These are phyloP conservation scores for Matsumurasca onukii DNA, from an alignment of 1,140 invertebrate genomes.

Conservation along the genomic window DNA sequence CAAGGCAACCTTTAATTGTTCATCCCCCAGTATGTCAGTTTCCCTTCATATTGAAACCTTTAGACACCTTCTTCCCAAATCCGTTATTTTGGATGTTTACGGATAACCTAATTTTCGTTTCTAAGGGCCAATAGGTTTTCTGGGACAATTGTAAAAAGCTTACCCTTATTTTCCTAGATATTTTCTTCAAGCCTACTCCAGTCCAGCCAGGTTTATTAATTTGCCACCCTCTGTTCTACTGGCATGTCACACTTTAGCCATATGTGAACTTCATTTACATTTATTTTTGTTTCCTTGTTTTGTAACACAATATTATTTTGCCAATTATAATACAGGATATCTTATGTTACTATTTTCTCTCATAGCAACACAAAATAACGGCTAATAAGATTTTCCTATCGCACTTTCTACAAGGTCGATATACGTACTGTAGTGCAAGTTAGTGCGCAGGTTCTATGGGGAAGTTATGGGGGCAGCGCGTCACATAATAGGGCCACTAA, in stretches of 20 bases:
- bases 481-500: constrained; percentile 9
- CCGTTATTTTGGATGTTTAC: too few relatives aligned
- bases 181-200: too few relatives aligned
- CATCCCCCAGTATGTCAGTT: too few relatives aligned
- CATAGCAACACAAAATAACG: background rate
- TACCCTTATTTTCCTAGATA: too few relatives aligned
- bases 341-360: background rate
- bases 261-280: background rate
- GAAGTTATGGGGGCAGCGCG: constrained; percentile 8
- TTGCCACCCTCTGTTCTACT: too few relatives aligned
- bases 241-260: background rate
- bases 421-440: background rate
- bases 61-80: too few relatives aligned
- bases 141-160: too few relatives aligned
- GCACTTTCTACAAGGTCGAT: background rate
- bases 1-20: too few relatives aligned
- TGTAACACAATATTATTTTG: background rate
- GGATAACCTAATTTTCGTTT: too few relatives aligned
- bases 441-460: background rate
- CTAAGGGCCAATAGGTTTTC: too few relatives aligned
- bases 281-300: background rate
- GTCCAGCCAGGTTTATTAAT: too few relatives aligned
- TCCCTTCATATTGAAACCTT: too few relatives aligned
- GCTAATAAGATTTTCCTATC: background rate
- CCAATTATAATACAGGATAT: background rate